Evolutionary conservation across 1,140 invertebrate genomes (phyloP), one percentile per base, ranked within the genome.

Genomic region (Saxidomus purpurata): DNA sequence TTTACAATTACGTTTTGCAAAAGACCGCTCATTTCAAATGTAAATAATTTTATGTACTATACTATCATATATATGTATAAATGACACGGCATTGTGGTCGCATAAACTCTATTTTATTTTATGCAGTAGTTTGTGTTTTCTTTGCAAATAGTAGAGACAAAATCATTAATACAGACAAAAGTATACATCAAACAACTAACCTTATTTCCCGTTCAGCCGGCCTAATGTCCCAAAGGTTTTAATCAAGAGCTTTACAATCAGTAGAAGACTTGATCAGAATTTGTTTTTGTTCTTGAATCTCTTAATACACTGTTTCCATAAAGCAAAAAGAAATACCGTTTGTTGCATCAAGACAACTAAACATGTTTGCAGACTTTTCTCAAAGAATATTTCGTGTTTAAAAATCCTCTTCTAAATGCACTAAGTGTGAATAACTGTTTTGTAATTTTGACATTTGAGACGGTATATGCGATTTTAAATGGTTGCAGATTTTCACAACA

Each of bases 71-170:
- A 6, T 71, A 71, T 71, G 67, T 71, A 71, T 40, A 38, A 71
- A 71, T 31, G 9, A n/a, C 67, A 71, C 11, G 17, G 28, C 17
- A 38, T 22, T 38, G 67, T 15, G 25, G 36, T 71, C 67, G 34
- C 67, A 71, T 71, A 71, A 71, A 71, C 67, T 38, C 28, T 71
- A 71, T 71, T 71, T 71, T 71, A 71, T 40, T 36, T 38, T 71
- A 71, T 19, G 1, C 17, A 38, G 34, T 71, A 38, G 67, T 71
- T 71, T 71, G 67, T 38, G 31, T 71, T 71, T 40, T 71, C 8
- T 71, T 40, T 71, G 9, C n/a, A 9, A 9, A 59, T 59, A 4
- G 3, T 59, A n/a, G n/a, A n/a, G 55, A 8, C 34, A 38, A 71
- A 71, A 15, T 11, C 67, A 38, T 71, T 28, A 40, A 71, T 71